Conservation (phyloP, 2,113 vertebrate species). For the Mola mola region DNA sequence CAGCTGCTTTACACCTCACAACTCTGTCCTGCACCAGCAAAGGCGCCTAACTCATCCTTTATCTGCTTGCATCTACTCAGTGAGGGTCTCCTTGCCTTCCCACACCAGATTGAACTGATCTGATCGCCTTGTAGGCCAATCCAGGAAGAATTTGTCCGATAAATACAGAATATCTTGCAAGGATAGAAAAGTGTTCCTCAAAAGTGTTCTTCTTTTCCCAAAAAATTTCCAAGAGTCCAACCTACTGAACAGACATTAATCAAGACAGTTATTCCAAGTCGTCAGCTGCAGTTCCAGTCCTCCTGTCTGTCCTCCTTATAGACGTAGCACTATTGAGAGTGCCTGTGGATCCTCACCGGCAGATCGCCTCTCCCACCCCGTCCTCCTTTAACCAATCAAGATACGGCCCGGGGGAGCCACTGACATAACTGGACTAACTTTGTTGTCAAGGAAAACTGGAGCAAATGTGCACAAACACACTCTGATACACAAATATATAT, state of each 20-base stretch:
- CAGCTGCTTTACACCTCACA: slow-evolving; percentile 31
- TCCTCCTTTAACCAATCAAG: slow-evolving; percentile 76
- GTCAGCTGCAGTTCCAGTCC: background rate
- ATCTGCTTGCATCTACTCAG: background rate
- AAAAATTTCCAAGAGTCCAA: background rate
- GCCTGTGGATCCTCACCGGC: slow-evolving; percentile 66
- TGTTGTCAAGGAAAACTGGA: slow-evolving; percentile 42
- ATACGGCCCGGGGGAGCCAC: slow-evolving; percentile 55
- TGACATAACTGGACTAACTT: slow-evolving; percentile 51
- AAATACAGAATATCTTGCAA: background rate
- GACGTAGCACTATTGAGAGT: slow-evolving; percentile 48
- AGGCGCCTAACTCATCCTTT: slow-evolving; percentile 24
- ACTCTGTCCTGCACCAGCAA: slow-evolving; percentile 23
- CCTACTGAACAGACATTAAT: background rate
- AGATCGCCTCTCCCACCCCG: slow-evolving; percentile 68
- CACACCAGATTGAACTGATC: background rate
- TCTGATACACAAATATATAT: background rate
- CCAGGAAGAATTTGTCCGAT: background rate
- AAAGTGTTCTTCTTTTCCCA: background rate
- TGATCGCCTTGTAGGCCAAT: background rate
- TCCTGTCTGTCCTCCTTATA: slow-evolving; percentile 36
- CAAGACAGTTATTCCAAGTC: background rate
- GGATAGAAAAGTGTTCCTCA: too few relatives aligned
- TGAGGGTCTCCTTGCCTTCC: background rate
- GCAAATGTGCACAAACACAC: background rate